phyloP scores from a whole-genome alignment of 2,113 vertebrate genomes.

The Tyto alba region DNA sequence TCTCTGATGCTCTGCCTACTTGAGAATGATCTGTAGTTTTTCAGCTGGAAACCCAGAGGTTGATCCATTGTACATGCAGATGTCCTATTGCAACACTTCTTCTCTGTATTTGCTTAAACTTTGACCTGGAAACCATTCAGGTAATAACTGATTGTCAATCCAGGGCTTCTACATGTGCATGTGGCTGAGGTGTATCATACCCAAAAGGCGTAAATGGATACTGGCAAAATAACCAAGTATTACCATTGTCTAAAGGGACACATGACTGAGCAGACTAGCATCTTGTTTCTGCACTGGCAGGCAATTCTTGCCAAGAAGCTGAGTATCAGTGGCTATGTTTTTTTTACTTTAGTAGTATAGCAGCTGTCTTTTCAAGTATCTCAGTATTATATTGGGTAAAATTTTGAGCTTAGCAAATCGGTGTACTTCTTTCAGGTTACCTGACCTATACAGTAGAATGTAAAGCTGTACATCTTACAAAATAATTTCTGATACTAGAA shows the following conservation, averaged over 20 bases:
- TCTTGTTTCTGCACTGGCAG: neutral
- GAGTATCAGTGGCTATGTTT: neutral
- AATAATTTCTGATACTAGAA: neutral
- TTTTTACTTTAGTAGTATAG: neutral
- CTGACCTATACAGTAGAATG: neutral
- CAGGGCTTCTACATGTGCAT: neutral
- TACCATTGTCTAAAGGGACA: neutral
- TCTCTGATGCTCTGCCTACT: neutral
- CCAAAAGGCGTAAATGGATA: conserved; percentile 34
- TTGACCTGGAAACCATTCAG: neutral
- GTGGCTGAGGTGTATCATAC: neutral
- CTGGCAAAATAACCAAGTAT: conserved; percentile 25
- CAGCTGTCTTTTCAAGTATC: conserved; percentile 5
- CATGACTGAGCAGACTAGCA: conserved; percentile 1
- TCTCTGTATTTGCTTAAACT: neutral
- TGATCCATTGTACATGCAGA: neutral
- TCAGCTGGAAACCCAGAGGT: neutral
- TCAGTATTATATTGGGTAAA: neutral
- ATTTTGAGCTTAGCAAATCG: neutral
- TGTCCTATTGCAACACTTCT: neutral
- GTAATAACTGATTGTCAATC: neutral
- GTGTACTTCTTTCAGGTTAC: neutral
- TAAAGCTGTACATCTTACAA: neutral
- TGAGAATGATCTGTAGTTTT: neutral
- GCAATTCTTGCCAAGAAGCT: conserved; percentile 11